phyloP scores from a whole-genome alignment of 2,888 invertebrate species.

The Xylocampa areola region DNA sequence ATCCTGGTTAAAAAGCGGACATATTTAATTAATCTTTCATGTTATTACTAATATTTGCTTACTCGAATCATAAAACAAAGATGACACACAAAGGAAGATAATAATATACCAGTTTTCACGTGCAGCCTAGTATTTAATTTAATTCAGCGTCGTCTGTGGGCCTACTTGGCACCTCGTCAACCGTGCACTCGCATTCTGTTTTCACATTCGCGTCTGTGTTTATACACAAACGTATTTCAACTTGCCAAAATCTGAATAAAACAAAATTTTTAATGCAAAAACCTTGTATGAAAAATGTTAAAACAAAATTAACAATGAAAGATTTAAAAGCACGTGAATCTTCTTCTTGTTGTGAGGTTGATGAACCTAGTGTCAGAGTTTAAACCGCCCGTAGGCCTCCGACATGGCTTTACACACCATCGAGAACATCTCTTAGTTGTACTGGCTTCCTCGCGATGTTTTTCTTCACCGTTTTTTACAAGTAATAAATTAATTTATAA shows the following conservation, averaged over 20 bases:
- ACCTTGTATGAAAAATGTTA: conserved; percentile 23
- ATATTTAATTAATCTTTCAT: too few relatives aligned
- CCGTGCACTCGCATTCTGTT: conserved; percentile 61
- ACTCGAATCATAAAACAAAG: conserved; percentile 25
- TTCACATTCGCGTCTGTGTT: conserved; percentile 45
- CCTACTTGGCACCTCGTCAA: conserved; percentile 70
- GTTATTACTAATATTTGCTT: not conserved
- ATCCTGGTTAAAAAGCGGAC: too few relatives aligned
- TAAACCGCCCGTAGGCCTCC: too few relatives aligned
- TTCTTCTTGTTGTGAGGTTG: too few relatives aligned
- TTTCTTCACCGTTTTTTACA: too few relatives aligned
- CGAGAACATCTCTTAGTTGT: too few relatives aligned
- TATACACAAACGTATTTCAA: conserved; percentile 60
- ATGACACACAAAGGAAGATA: conserved; percentile 54
- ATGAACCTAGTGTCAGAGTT: too few relatives aligned
- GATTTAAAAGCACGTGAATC: conserved; percentile 37
- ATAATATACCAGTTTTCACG: conserved; percentile 56
- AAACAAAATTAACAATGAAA: conserved; percentile 34
- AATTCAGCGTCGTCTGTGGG: conserved; percentile 56
- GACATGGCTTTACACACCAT: too few relatives aligned
- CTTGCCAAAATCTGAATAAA: conserved; percentile 34
- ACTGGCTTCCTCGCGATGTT: too few relatives aligned
- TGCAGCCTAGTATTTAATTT: conserved; percentile 62
- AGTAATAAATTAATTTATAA: too few relatives aligned
- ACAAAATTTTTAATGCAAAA: conserved; percentile 37